phyloP scores from a whole-genome alignment of 2,797 vertebrate species.

The Synanceia verrucosa region DNA sequence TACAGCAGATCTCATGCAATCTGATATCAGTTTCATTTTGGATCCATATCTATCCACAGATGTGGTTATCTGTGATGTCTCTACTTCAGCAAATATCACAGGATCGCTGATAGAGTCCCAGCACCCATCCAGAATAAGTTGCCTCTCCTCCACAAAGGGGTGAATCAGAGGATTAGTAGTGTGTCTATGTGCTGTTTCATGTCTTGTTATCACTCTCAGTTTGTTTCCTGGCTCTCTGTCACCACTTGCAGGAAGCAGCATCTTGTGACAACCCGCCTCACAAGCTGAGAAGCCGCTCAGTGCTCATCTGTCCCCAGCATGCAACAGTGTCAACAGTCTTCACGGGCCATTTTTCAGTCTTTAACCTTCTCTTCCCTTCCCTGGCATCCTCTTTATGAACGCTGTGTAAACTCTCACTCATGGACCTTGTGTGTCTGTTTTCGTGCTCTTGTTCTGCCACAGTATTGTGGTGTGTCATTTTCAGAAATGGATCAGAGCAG shows the following conservation, averaged over 20 bases:
- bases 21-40: constrained; percentile 32
- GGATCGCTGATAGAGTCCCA: constrained; percentile 22
- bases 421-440: neutral
- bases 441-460: constrained; percentile 22
- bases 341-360: constrained; percentile 26
- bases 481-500: constrained; percentile 39
- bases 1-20: constrained; percentile 27
- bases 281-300: neutral
- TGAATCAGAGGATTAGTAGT: constrained; percentile 30
- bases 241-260: constrained; percentile 9
- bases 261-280: constrained; percentile 11
- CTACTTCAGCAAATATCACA: constrained; percentile 43
- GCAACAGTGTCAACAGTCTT: constrained; percentile 31
- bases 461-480: constrained; percentile 30
- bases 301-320: constrained; percentile 14
- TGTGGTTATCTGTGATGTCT: constrained; percentile 36
- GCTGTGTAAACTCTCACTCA: neutral
- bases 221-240: constrained; percentile 42
- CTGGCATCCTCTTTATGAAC: constrained; percentile 26
- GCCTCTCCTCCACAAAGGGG: constrained; percentile 10
- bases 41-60: constrained; percentile 34
- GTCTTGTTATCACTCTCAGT: constrained; percentile 52
- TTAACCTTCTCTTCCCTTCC: constrained; percentile 28
- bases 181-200: constrained; percentile 16
- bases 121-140: constrained; percentile 6